These are phyloP conservation scores for human (Homo sapiens) DNA, from an alignment of 2,113 vertebrate species.

Conservation along the genomic window DNA sequence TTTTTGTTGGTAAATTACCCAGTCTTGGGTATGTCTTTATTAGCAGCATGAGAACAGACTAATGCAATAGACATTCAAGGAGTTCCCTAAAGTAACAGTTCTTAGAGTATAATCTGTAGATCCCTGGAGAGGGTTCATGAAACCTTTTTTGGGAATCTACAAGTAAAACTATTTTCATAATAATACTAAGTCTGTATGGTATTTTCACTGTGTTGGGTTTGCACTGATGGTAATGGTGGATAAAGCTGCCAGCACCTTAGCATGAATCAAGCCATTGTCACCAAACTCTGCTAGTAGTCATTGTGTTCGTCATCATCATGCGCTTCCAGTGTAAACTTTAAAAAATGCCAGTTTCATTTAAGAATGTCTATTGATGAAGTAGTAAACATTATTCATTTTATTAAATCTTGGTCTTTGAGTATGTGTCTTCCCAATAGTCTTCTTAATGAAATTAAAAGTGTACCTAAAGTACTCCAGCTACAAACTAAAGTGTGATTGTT, in stretches of 20 bases:
- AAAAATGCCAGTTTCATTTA: neutral
- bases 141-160: neutral
- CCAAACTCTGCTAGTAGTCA: neutral
- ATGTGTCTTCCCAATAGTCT: neutral
- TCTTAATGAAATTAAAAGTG: neutral
- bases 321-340: neutral
- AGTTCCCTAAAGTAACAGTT: neutral
- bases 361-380: neutral
- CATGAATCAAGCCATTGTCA: neutral
- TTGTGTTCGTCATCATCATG: neutral
- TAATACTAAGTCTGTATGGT: neutral
- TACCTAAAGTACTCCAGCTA: neutral
- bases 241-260: neutral
- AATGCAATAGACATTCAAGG: no score
- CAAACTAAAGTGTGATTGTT: neutral
- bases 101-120: neutral
- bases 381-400: neutral
- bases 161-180: neutral
- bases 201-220: neutral
- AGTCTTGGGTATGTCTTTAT: no score
- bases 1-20: no score
- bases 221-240: neutral
- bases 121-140: neutral
- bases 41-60: no score
- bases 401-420: neutral